A percentile compares a stretch with the other conserved stretches of the same genome.
Conservation (phyloP, 2,888 invertebrate genomes). For the Drosophila picticornis region DNA sequence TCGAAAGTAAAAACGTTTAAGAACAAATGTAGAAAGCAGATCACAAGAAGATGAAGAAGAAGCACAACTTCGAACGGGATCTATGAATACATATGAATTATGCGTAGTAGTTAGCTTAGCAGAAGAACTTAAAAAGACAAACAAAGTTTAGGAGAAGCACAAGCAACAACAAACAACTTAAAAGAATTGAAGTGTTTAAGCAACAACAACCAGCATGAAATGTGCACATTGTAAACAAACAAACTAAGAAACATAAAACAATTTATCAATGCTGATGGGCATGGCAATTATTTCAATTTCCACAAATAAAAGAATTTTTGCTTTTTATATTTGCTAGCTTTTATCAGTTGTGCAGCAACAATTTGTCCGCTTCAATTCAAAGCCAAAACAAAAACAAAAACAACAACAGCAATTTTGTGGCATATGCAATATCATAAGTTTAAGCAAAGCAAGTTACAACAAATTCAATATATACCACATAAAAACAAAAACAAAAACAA, state of each 20-base stretch:
- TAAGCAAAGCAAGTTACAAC: slow-evolving; percentile 53
- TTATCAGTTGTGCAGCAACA: slow-evolving; percentile 62
- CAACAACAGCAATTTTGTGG: slow-evolving; percentile 63
- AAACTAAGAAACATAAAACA: slow-evolving; percentile 1
- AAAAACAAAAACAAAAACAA: slow-evolving; percentile 15
- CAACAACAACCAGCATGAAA: slow-evolving; percentile 25
- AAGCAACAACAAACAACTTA: slow-evolving; percentile 22
- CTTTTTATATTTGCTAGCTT: slow-evolving; percentile 60
- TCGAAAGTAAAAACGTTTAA: slow-evolving; percentile 20
- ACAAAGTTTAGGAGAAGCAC: slow-evolving; percentile 15
- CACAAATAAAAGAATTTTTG: slow-evolving; percentile 32
- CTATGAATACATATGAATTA: slow-evolving; percentile 33
- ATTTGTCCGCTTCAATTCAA: slow-evolving; percentile 39
- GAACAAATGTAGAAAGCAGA: slow-evolving; percentile 17
- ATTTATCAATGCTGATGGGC: slow-evolving; percentile 21
- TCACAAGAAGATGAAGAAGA: slow-evolving; percentile 1
- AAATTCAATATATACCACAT: slow-evolving; percentile 22
- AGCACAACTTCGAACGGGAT: slow-evolving; percentile 10
- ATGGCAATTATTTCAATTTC: slow-evolving; percentile 38
- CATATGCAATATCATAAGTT: slow-evolving; percentile 74
- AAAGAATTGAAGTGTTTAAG: slow-evolving; percentile 44
- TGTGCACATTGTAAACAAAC: slow-evolving; percentile 28
- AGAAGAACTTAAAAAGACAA: slow-evolving; percentile 32
- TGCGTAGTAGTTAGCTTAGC: slow-evolving; percentile 60
- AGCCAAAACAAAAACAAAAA: slow-evolving; percentile 22